Evolutionary conservation across 2,888 invertebrate genomes (phyloP), one percentile per base, ranked within the genome.

Genomic region (Marronus borbonicus): DNA sequence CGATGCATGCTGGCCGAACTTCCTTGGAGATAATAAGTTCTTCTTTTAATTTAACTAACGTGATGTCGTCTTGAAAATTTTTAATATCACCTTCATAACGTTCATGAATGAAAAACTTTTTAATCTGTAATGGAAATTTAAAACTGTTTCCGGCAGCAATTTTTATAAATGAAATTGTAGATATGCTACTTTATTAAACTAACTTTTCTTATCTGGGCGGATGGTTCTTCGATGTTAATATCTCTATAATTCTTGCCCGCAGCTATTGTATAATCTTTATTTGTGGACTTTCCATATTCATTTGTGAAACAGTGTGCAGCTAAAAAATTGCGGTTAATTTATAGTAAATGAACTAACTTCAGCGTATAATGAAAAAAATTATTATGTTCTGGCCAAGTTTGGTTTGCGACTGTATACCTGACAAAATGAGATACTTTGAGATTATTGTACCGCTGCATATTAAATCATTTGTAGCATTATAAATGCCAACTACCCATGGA

Each of bases 241-340:
- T 70, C 70, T 36, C 36, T 70, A 17, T 70, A 52, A 70, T 31
- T 14, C 36, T 70, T 70, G 55, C 70, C 70, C 7, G 70, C 70
- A 8, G 55, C 55, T 7, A 70, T 70, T 7, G 55, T 58, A 70
- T 10, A 70, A 55, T 58, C 17, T 55, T 55, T 44, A 44, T 10
- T 36, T 14, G 20, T 70, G n/a, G 20, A 17, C 1, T 24, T 3
- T n/a, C 70, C 70, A 17, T 7, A 10, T 24, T 17, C 24, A 12
- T 44, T 50, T 14, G 68, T 70, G 55, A 70, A 36, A 52, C 70
- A 70, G 8, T 70, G 70, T 36, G 70, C 70, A 17, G 36, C 70
- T 70, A 36, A 55, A 70, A 55, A 55, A 49, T 24, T 17, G 4
- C 4, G 5, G 4, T 31, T 1, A 31, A 31, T 4, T 31, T 3